A percentile compares a stretch with the other conserved stretches of the same genome.
phyloP scores from a whole-genome alignment of 2,797 vertebrate species.

The Pterois miles region DNA sequence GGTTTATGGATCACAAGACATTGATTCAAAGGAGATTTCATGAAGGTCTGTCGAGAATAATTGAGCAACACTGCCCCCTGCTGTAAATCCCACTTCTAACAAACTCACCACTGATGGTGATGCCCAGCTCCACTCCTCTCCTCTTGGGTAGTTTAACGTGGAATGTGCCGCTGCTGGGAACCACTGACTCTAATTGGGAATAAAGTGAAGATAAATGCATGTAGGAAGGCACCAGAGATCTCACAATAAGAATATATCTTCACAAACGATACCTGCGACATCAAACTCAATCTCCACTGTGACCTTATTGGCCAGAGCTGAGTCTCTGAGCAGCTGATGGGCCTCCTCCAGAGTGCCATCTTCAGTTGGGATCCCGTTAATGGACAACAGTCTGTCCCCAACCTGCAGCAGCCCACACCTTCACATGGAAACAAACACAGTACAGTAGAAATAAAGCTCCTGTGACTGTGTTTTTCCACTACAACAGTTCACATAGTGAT shows the following conservation, averaged over 20 bases:
- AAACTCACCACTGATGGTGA: constrained; percentile 98
- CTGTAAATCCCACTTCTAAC: background rate
- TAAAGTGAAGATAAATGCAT: background rate
- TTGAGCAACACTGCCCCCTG: constrained; percentile 68
- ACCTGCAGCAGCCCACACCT: constrained; percentile 96
- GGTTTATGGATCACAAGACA: constrained; percentile 64
- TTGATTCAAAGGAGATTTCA: constrained; percentile 17
- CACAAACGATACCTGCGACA: constrained; percentile 86
- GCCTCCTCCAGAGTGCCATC: constrained; percentile 97
- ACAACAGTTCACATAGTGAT: background rate
- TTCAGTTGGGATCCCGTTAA: constrained; percentile 94
- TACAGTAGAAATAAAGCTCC: background rate
- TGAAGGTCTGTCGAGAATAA: background rate
- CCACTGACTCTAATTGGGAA: constrained; percentile 90
- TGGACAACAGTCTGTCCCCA: constrained; percentile 93
- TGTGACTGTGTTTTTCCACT: background rate
- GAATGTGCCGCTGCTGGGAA: constrained; percentile 98
- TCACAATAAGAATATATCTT: background rate
- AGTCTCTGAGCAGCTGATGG: constrained; percentile 95
- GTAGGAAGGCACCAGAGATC: background rate
- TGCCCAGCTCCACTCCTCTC: constrained; percentile 95
- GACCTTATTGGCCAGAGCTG: constrained; percentile 92
- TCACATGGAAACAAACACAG: constrained; percentile 21
- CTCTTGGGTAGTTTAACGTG: constrained; percentile 97
- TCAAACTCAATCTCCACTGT: constrained; percentile 96